Percentiles rank a stretch among this genome's conserved stretches.
These are phyloP conservation scores for Knipowitschia caucasica DNA, from an alignment of 2,797 vertebrate species.

Conservation along the genomic window DNA sequence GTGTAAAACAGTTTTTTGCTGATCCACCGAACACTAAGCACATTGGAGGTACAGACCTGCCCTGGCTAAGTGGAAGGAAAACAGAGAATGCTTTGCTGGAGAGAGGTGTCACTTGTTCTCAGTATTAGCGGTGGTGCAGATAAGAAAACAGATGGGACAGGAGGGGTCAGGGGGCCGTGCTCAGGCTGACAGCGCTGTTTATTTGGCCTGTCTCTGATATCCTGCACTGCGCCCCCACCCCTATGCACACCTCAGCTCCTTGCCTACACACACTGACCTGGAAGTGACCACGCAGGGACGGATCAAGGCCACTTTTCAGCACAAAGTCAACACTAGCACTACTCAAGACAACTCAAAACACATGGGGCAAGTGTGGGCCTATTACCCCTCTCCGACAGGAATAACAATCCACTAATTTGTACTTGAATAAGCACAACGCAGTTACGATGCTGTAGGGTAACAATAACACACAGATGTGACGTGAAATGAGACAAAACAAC, in stretches of 20 bases:
- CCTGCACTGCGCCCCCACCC: constrained; percentile 60
- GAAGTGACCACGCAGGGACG: constrained; percentile 70
- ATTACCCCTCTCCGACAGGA: constrained; percentile 59
- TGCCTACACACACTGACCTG: constrained; percentile 67
- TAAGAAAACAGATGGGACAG: constrained; percentile 79
- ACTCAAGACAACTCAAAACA: constrained; percentile 73
- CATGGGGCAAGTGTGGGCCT: constrained; percentile 70
- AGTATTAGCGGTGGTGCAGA: constrained; percentile 73
- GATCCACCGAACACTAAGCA: constrained; percentile 5
- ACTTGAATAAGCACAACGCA: constrained; percentile 18
- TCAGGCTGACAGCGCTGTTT: constrained; percentile 75
- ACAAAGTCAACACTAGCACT: constrained; percentile 68
- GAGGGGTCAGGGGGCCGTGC: constrained; percentile 74
- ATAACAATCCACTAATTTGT: constrained; percentile 68
- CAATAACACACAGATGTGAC: constrained; percentile 44
- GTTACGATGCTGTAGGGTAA: constrained; percentile 42
- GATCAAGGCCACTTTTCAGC: constrained; percentile 75
- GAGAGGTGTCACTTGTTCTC: constrained; percentile 77
- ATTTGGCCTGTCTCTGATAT: constrained; percentile 80
- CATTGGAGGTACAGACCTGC: constrained; percentile 31
- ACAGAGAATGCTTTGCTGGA: constrained; percentile 52
- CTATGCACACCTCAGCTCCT: constrained; percentile 36
- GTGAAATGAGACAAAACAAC: constrained; percentile 23
- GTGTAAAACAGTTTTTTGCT: constrained; percentile 13
- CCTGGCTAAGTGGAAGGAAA: constrained; percentile 64